Evolutionary conservation across 2,888 invertebrate species (phyloP), one percentile per base, ranked within the genome.

Genomic region (Drosophila prostipennis): DNA sequence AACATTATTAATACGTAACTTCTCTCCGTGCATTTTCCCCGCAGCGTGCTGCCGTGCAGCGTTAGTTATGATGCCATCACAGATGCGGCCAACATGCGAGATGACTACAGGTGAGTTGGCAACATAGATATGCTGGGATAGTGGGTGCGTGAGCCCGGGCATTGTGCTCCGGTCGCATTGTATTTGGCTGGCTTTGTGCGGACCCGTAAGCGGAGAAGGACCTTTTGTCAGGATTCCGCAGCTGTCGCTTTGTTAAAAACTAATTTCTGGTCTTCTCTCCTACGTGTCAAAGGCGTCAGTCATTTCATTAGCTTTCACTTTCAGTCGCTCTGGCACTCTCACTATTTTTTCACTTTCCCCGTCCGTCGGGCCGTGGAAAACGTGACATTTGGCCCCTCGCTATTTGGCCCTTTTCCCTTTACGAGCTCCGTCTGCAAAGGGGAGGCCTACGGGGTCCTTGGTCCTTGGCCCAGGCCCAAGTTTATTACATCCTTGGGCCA

Each of bases 31-130:
- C 42, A 46, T 55, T 76, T 91, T 57, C 49, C 36, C 65, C 92
- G 16, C 90, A 95, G 94, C 79, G 94, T 95, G 2, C 88, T 95
- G 32, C 94, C 94, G 3, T 95, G 94, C 89, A 94, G 93, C 78
- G 94, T 95, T 40, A 91, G 90, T 74, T 92, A 91, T 64, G 92
- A 92, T 89, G 92, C 92, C 72, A 86, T 92, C 68, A 89, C 89
- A 43, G 88, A 85, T 71, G 73, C 86, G 36, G 78, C 84, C 72
- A 78, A 81, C 72, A 78, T 76, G 71, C 89, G 82, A 70, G 90
- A 91, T 65, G 91, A 91, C 61, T 88, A 80, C 86, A 89, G 90
- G 92, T 92, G 79, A 84, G 90, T 70, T 23, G 26, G 26, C 39
- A 7, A 55, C 19, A n/a, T 7, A 7, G 13, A 10, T 16, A 10